Percentiles rank a stretch among this genome's conserved stretches.
Conservation (phyloP, 2,113 vertebrate genomes). For the Lonchura striata region DNA sequence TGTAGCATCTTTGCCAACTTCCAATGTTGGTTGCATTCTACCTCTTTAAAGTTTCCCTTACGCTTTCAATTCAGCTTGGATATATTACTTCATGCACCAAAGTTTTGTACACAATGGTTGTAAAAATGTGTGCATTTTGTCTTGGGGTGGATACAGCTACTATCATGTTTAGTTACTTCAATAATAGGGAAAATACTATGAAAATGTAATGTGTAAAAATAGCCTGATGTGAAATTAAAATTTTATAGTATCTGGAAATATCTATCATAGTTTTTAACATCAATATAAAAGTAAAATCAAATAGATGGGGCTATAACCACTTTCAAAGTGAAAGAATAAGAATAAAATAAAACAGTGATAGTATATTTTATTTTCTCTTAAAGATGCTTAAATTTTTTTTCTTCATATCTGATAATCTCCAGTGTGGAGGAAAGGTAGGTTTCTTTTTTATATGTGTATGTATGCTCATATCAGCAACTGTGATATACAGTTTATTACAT, state of each 20-base stretch:
- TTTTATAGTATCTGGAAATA: not conserved
- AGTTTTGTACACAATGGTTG: not conserved
- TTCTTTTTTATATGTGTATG: too few relatives aligned
- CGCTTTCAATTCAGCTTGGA: not conserved
- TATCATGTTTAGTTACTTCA: not conserved
- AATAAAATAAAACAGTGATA: not conserved
- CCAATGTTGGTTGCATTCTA: not conserved
- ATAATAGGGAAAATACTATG: not conserved
- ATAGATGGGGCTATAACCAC: not conserved
- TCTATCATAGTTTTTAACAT: not conserved
- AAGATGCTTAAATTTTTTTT: not conserved
- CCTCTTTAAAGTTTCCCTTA: conserved; percentile 24
- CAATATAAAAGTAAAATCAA: not conserved
- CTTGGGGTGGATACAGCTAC: not conserved
- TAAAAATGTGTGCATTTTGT: not conserved
- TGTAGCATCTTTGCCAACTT: conserved; percentile 5
- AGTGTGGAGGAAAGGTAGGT: not conserved
- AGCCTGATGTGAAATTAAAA: not conserved
- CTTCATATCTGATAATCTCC: not conserved
- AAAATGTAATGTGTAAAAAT: not conserved
- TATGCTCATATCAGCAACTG: not conserved
- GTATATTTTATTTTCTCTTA: not conserved
- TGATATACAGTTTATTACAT: not conserved
- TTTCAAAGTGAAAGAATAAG: not conserved
- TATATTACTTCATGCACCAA: not conserved